Conservation (phyloP, 2,797 vertebrate species). For the Acomys russatus region DNA sequence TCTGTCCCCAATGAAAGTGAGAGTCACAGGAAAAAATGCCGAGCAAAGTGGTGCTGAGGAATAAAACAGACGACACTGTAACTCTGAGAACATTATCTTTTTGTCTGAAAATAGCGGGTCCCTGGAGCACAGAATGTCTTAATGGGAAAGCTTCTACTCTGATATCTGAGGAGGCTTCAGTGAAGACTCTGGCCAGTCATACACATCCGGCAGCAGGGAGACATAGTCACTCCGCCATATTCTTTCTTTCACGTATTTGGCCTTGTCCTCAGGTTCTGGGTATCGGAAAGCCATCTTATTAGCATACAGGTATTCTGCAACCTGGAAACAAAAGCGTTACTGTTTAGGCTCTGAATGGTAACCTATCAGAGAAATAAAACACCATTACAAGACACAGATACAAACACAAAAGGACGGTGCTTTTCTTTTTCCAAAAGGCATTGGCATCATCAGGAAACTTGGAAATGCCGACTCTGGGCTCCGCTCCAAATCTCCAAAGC, state of each 20-base stretch:
- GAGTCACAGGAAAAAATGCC: conserved; percentile 25
- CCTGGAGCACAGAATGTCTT: conserved; percentile 79
- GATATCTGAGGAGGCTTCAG: conserved; percentile 85
- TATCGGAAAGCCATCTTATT: conserved; percentile 98
- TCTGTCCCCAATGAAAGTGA: neutral
- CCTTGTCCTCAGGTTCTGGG: conserved; percentile 96
- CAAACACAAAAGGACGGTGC: neutral
- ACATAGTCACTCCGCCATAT: conserved; percentile 95
- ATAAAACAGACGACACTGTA: conserved; percentile 56
- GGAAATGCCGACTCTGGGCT: neutral
- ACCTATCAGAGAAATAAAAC: conserved; percentile 16
- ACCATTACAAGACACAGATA: conserved; percentile 26
- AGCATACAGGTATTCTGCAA: conserved; percentile 95
- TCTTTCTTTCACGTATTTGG: conserved; percentile 91
- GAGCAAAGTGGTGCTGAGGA: neutral
- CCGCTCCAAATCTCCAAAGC: neutral
- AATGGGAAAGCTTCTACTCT: neutral
- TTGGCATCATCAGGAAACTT: neutral
- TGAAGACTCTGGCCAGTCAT: conserved; percentile 94
- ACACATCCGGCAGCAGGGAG: conserved; percentile 96
- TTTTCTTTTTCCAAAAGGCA: conserved; percentile 16
- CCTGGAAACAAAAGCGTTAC: conserved; percentile 87
- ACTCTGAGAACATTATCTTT: conserved; percentile 66
- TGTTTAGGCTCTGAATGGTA: neutral
- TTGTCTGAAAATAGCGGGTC: conserved; percentile 69